phyloP scores from a whole-genome alignment of 1,140 invertebrate species.

The Drosophila baimaii region DNA sequence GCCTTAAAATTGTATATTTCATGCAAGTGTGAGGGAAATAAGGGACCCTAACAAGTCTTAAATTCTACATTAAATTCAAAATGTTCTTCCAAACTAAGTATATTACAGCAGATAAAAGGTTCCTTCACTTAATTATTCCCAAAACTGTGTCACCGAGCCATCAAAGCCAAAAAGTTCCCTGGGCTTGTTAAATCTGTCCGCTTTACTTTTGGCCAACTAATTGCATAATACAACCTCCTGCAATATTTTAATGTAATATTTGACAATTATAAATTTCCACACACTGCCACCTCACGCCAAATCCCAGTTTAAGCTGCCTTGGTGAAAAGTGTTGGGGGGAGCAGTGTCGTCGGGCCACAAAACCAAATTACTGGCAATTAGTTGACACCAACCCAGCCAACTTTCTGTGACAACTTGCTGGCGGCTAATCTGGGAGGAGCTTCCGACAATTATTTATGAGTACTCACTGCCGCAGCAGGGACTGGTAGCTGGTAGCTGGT shows the following conservation, averaged over 20 bases:
- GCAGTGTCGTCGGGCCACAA: constrained; percentile 33
- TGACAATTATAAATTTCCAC: constrained; percentile 50
- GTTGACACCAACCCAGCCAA: constrained; percentile 48
- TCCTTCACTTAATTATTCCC: constrained; percentile 3
- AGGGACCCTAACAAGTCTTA: not conserved
- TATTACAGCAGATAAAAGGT: too few relatives aligned
- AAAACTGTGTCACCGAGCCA: constrained; percentile 12
- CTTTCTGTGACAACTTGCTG: constrained; percentile 52
- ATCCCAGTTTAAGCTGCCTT: constrained; percentile 11
- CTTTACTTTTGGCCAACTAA: constrained; percentile 50
- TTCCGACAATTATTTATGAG: constrained; percentile 62
- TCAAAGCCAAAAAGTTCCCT: constrained; percentile 4
- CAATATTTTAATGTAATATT: constrained; percentile 49
- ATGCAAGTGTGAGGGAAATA: constrained; percentile 7
- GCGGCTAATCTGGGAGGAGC: constrained; percentile 47
- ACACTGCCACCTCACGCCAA: constrained; percentile 8
- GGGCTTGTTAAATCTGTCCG: constrained; percentile 4
- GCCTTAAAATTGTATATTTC: not conserved
- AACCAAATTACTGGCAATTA: constrained; percentile 57
- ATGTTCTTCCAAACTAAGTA: not conserved
- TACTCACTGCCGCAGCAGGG: constrained; percentile 11
- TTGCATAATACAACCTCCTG: constrained; percentile 13
- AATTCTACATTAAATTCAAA: not conserved
- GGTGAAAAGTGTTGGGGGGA: not conserved
- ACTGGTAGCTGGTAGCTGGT: constrained; percentile 7